These are phyloP conservation scores for Onychomys torridus DNA, from an alignment of 2,797 vertebrate species.

Conservation along the genomic window DNA sequence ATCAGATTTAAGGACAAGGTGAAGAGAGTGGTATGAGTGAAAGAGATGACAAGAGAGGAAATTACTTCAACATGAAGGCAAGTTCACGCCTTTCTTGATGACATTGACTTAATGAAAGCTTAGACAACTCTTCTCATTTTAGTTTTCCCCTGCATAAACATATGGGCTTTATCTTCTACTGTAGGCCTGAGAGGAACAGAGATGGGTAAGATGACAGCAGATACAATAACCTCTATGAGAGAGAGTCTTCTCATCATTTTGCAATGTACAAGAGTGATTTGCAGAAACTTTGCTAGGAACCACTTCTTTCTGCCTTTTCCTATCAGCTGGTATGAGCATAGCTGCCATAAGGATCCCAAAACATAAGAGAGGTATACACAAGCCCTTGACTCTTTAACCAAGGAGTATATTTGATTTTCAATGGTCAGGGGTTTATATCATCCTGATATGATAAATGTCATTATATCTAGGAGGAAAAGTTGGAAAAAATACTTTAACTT, in stretches of 20 bases:
- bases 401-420: conserved; percentile 24
- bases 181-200: neutral
- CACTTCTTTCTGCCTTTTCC: neutral
- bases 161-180: neutral
- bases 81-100: neutral
- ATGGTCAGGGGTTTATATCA: neutral
- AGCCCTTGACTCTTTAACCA: neutral
- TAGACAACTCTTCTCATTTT: neutral
- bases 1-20: neutral
- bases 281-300: neutral
- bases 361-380: neutral
- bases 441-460: neutral
- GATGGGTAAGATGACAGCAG: neutral
- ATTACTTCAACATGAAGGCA: neutral
- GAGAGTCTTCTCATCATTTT: neutral
- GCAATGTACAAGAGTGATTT: neutral
- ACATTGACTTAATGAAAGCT: neutral
- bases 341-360: neutral
- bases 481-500: neutral
- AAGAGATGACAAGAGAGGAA: neutral
- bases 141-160: neutral
- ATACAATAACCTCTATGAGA: neutral
- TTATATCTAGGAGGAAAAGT: neutral
- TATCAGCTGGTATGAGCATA: neutral
- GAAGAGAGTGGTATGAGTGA: neutral